Conservation (phyloP, 2,888 invertebrate species). For the Eupsilia transversa region DNA sequence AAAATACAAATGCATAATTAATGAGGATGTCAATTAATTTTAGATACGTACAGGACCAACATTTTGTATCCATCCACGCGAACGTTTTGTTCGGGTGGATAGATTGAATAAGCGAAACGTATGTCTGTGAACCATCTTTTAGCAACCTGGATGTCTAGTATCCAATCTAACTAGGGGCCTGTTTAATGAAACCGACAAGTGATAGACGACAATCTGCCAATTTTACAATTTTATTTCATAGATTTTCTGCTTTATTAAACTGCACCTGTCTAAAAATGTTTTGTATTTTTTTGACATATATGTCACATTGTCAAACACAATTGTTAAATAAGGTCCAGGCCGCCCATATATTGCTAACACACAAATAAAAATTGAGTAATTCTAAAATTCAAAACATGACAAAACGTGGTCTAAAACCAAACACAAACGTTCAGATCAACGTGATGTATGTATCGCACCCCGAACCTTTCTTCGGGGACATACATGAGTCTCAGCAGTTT, state of each 20-base stretch:
- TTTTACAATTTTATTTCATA: neutral
- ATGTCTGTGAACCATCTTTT: neutral
- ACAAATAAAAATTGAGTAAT: neutral
- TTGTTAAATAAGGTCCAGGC: neutral
- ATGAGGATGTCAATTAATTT: neutral
- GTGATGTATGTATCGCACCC: slow-evolving; percentile 17
- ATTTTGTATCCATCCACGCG: neutral
- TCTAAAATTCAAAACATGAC: neutral
- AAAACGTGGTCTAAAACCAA: neutral
- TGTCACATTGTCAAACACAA: neutral
- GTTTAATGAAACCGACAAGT: neutral
- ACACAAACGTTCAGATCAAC: slow-evolving; percentile 1
- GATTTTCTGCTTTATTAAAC: neutral
- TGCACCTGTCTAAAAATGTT: too few relatives aligned
- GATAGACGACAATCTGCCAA: neutral
- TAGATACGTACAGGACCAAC: too few relatives aligned
- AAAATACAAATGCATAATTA: slow-evolving; percentile 2
- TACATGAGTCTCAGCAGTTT: neutral
- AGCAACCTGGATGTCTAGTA: neutral
- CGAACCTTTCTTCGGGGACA: neutral
- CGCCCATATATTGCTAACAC: neutral
- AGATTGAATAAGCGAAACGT: neutral
- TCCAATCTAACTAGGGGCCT: neutral
- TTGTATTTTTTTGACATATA: neutral
- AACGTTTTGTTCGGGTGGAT: neutral